Conservation (phyloP, 1,140 invertebrate species). For the Hydropsyche tenuis region DNA sequence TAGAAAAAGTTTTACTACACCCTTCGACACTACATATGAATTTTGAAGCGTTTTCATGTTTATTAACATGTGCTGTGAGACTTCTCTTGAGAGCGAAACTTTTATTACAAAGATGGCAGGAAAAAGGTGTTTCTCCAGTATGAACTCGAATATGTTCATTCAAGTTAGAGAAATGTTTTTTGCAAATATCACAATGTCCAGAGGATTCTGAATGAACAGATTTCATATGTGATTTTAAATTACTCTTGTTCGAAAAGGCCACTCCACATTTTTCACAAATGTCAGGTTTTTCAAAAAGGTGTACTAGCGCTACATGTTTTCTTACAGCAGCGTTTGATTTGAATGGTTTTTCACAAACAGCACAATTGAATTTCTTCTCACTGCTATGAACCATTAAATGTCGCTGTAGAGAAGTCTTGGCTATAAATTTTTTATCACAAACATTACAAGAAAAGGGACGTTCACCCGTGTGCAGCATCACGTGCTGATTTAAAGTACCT, state of each 20-base stretch:
- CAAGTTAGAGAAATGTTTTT: constrained; percentile 55
- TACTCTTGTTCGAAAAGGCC: constrained; percentile 66
- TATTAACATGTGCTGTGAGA: constrained; percentile 55
- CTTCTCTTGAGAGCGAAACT: constrained; percentile 56
- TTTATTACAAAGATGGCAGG: constrained; percentile 64
- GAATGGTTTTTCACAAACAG: constrained; percentile 53
- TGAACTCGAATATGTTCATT: constrained; percentile 69
- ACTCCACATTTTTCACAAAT: constrained; percentile 63
- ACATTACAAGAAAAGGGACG: constrained; percentile 69
- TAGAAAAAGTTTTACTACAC: constrained; percentile 58
- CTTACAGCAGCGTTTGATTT: constrained; percentile 55
- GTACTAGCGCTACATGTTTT: constrained; percentile 52
- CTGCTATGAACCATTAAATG: constrained; percentile 63
- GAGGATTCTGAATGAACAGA: constrained; percentile 59
- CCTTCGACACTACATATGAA: constrained; percentile 57
- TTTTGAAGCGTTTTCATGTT: constrained; percentile 58
- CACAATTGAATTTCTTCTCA: constrained; percentile 54
- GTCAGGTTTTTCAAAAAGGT: constrained; percentile 50
- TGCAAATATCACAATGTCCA: constrained; percentile 56
- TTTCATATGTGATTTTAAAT: constrained; percentile 59
- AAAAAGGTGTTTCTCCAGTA: constrained; percentile 73
- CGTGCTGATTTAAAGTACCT: constrained; percentile 57
- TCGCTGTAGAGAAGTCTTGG: constrained; percentile 24
- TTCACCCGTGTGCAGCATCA: constrained; percentile 77
- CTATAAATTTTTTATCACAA: constrained; percentile 71